Evolutionary conservation across 2,113 vertebrate genomes (phyloP), one percentile per base, ranked within the genome.

Genomic region (Labeo rohita): DNA sequence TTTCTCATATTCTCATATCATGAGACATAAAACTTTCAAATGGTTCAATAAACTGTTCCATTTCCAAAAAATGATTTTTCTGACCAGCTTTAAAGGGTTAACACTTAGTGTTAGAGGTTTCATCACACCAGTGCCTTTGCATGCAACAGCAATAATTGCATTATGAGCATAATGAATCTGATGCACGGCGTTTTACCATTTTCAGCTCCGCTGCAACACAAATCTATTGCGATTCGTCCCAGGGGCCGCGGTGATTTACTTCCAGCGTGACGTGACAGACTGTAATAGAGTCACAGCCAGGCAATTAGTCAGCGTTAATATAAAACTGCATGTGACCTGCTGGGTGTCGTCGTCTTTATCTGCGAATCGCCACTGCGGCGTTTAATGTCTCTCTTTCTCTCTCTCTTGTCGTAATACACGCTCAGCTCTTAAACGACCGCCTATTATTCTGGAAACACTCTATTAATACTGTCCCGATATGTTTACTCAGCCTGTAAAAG

Each of bases 401-500:
- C 49, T 84, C 36, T 82, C 21, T 73, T 75, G 77, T 83, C 74
- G 39, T 56, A 84, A 84, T 79, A 87, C 74, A 65, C 61, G 66
- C 82, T 84, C 39, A 21, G 50, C 85, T 81, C 84, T 88, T 45
- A 86, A 84, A 65, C 52, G 66, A 88, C 65, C 83, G 83, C n/a
- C 79, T 28, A 59, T 92, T 86, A 92, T 91, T 92, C 89, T 83
- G 84, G 61, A 84, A 83, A 79, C 91, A 84, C 85, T 65, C 59
- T 88, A 83, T 87, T 28, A 83, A 88, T 73, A 61, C n/a, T 87
- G 52, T 87, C 86, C 85, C 80, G 66, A 90, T 87, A 82, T 85
- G 90, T 91, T 93, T 92, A 86, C 89, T 86, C 87, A 68, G 63
- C 86, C 85, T 91, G 88, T 90, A 91, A 91, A 88, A 50, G 50